These are phyloP conservation scores for Potorous gilbertii DNA, from an alignment of 2,797 vertebrate species.

Conservation along the genomic window DNA sequence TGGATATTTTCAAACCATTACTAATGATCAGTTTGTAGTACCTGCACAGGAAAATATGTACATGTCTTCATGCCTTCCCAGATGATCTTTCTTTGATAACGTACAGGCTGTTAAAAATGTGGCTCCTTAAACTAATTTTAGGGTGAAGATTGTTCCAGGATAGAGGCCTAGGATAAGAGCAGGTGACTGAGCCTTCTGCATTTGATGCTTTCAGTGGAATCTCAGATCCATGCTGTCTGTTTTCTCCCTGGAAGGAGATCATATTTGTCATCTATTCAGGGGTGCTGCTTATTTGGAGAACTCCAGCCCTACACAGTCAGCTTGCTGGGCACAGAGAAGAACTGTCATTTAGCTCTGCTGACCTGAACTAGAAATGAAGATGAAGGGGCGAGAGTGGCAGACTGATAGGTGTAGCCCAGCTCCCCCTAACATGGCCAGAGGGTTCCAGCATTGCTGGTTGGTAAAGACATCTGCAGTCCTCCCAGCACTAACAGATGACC, in stretches of 20 bases:
- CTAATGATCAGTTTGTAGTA: slow-evolving; percentile 51
- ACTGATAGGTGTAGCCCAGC: neutral
- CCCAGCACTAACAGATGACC: neutral
- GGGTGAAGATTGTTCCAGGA: neutral
- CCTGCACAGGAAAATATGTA: slow-evolving; percentile 40
- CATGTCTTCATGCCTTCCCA: slow-evolving; percentile 21
- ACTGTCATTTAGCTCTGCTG: neutral
- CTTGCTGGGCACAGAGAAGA: neutral
- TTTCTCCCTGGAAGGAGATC: neutral
- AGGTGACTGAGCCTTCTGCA: neutral
- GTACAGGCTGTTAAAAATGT: slow-evolving; percentile 43
- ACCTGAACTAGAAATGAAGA: neutral
- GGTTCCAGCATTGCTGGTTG: neutral
- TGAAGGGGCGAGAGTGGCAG: neutral
- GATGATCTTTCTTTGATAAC: slow-evolving; percentile 47
- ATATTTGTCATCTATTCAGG: neutral
- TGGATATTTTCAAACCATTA: slow-evolving; percentile 37
- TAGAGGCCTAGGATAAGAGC: slow-evolving; percentile 4
- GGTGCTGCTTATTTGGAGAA: slow-evolving; percentile 33
- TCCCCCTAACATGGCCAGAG: neutral
- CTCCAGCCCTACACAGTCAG: slow-evolving; percentile 7
- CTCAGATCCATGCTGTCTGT: neutral
- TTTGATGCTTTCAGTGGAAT: slow-evolving; percentile 2
- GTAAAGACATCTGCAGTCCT: neutral
- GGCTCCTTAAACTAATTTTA: neutral